These are phyloP conservation scores for Apeltes quadracus DNA, from an alignment of 2,113 vertebrate genomes.

Conservation along the genomic window DNA sequence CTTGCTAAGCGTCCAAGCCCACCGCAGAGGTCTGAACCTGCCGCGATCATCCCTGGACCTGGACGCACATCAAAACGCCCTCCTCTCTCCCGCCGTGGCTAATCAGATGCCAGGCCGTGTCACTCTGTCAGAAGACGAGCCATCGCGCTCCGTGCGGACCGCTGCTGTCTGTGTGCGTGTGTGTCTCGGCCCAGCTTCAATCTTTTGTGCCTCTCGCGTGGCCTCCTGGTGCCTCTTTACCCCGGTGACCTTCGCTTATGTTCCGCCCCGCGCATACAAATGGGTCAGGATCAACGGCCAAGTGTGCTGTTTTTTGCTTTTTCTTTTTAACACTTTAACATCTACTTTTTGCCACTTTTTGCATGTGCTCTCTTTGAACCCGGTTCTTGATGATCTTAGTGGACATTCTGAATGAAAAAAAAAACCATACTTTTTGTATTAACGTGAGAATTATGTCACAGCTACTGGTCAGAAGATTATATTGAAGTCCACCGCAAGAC, in stretches of 20 bases:
- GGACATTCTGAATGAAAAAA: background rate
- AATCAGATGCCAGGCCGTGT: constrained; percentile 63
- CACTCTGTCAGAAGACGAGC: constrained; percentile 65
- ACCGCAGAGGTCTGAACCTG: constrained; percentile 54
- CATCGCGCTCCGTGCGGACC: constrained; percentile 65
- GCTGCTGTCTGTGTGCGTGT: constrained; percentile 58
- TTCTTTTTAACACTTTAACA: background rate
- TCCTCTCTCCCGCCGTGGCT: constrained; percentile 21
- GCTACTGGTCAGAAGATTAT: background rate
- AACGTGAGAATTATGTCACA: background rate
- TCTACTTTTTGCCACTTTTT: background rate
- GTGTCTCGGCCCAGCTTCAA: constrained; percentile 62
- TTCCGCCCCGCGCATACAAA: constrained; percentile 7
- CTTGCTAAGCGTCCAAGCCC: constrained; percentile 51
- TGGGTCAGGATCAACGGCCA: background rate
- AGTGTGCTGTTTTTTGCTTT: background rate
- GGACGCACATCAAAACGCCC: constrained; percentile 55
- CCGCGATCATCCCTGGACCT: constrained; percentile 57
- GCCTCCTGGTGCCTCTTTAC: constrained; percentile 45
- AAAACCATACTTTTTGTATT: too few relatives aligned
- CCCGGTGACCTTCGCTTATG: constrained; percentile 56
- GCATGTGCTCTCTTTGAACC: background rate
- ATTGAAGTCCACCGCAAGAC: background rate
- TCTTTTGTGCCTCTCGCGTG: constrained; percentile 65
- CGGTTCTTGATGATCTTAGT: background rate